A percentile compares a stretch with the other conserved stretches of the same genome.
phyloP scores from a whole-genome alignment of 2,888 invertebrate species.

The Gymnocheta viridis region DNA sequence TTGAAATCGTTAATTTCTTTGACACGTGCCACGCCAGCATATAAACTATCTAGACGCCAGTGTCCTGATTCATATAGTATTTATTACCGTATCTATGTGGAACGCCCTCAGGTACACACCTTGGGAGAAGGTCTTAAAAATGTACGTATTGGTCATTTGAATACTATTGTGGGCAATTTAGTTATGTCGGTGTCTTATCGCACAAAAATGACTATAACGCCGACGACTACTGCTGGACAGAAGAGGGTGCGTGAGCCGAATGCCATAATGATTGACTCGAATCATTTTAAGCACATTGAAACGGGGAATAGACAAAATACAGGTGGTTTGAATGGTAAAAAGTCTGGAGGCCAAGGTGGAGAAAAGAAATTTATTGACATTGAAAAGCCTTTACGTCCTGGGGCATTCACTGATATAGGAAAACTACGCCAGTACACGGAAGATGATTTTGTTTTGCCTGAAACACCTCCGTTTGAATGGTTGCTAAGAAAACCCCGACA shows the following conservation, averaged over 20 bases:
- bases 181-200: constrained; percentile 92
- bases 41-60: constrained; percentile 94
- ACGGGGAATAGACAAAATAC: constrained; percentile 71
- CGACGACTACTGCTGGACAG: constrained; percentile 86
- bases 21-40: constrained; percentile 95
- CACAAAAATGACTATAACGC: constrained; percentile 95
- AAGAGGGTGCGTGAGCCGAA: constrained; percentile 82
- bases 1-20: constrained; percentile 94
- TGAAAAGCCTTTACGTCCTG: constrained; percentile 88
- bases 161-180: constrained; percentile 93
- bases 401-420: constrained; percentile 89
- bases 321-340: constrained; percentile 84
- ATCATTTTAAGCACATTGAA: constrained; percentile 87
- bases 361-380: constrained; percentile 88
- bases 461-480: constrained; percentile 87
- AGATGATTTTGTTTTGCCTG: constrained; percentile 84
- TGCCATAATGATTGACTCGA: constrained; percentile 93
- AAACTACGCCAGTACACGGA: constrained; percentile 84
- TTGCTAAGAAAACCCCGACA: constrained; percentile 77
- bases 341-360: constrained; percentile 75
- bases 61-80: constrained; percentile 94
- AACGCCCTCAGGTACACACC: constrained; percentile 88
- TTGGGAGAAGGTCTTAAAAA: constrained; percentile 91
- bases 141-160: constrained; percentile 92
- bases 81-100: constrained; percentile 92